phyloP scores from a whole-genome alignment of 1,140 invertebrate species.

The Sycophila sp. region DNA sequence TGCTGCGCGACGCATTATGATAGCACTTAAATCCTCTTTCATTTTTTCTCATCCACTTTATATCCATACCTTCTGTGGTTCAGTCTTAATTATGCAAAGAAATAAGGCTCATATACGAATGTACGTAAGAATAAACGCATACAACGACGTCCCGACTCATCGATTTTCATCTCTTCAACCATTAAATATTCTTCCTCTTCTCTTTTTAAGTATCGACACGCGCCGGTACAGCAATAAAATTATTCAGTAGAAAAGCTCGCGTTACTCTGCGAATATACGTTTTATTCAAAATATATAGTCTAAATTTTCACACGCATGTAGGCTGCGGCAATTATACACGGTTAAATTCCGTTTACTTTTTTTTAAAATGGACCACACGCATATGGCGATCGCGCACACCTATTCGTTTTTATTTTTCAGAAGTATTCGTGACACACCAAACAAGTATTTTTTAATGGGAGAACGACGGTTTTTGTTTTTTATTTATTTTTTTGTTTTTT shows the following conservation, averaged over 20 bases:
- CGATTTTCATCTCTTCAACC: neutral
- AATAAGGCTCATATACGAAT: constrained; percentile 26
- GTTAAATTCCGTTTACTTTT: neutral
- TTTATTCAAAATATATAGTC: constrained; percentile 37
- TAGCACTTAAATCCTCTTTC: neutral
- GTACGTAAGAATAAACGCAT: constrained; percentile 10
- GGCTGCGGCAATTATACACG: neutral
- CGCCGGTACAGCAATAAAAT: constrained; percentile 4
- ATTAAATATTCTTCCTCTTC: neutral
- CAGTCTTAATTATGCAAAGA: constrained; percentile 31
- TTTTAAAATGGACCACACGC: neutral
- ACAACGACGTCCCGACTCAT: neutral
- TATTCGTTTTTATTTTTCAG: neutral
- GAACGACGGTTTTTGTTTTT: too few relatives aligned
- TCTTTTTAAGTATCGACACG: neutral
- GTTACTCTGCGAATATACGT: constrained; percentile 22
- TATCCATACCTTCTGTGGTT: neutral
- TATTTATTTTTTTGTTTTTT: too few relatives aligned
- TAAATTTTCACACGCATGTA: constrained; percentile 7
- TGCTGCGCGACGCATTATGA: neutral
- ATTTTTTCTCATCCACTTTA: neutral
- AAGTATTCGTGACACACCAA: neutral
- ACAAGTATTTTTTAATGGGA: constrained; percentile 4
- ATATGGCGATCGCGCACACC: neutral
- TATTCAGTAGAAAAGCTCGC: constrained; percentile 31